Evolutionary conservation across 1,140 invertebrate species (phyloP).

Genomic region (Pissodes strobi): DNA sequence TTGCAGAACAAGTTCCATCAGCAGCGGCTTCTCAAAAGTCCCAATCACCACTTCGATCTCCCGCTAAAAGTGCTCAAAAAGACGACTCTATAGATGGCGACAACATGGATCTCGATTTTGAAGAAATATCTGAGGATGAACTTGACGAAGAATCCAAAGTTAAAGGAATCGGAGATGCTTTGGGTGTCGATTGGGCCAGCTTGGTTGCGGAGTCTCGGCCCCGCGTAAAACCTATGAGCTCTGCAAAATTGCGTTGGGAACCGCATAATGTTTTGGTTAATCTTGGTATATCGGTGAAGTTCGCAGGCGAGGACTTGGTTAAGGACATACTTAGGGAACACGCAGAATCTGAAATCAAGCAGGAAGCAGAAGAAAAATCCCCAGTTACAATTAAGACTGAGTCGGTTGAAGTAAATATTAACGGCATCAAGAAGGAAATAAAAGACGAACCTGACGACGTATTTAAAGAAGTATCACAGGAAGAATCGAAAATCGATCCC

Average conservation of each 20-base stretch:
- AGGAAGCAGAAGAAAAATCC: slow-evolving; percentile 40
- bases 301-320: slow-evolving; percentile 63
- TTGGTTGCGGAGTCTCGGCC: slow-evolving; percentile 71
- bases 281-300: slow-evolving; percentile 36
- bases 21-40: slow-evolving; percentile 41
- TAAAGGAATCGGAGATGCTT: slow-evolving; percentile 79
- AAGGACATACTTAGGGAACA: slow-evolving; percentile 62
- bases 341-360: slow-evolving; percentile 46
- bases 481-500: slow-evolving; percentile 39
- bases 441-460: slow-evolving; percentile 34
- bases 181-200: slow-evolving; percentile 92
- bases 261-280: slow-evolving; percentile 56
- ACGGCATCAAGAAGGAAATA: slow-evolving; percentile 4
- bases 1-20: slow-evolving; percentile 16
- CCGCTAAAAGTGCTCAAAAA: slow-evolving; percentile 38
- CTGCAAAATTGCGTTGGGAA: slow-evolving; percentile 75
- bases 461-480: slow-evolving; percentile 38
- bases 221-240: slow-evolving; percentile 57
- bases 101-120: slow-evolving; percentile 80
- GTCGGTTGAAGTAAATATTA: slow-evolving; percentile 5
- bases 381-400: too few relatives aligned
- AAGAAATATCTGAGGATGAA: slow-evolving; percentile 88
- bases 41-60: slow-evolving; percentile 37
- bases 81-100: slow-evolving; percentile 59
- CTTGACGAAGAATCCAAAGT: slow-evolving; percentile 74